Evolutionary conservation across 2,797 vertebrate species (phyloP).

Genomic region (Otolemur crassicaudatus): DNA sequence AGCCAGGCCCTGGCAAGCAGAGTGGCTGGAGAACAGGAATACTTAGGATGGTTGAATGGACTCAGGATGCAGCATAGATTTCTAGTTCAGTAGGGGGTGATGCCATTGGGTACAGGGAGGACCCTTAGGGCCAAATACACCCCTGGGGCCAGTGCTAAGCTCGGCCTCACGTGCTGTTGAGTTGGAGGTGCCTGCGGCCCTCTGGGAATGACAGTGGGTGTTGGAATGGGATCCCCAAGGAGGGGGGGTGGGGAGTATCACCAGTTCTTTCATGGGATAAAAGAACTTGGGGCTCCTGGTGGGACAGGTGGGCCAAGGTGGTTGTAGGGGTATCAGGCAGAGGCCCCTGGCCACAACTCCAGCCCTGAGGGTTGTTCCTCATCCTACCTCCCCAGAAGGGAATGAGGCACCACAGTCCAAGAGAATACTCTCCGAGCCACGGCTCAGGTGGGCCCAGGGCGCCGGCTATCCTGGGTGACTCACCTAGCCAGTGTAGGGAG

Average conservation of each 20-base stretch:
- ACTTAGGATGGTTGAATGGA: fast-evolving
- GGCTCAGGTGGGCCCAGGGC: background rate
- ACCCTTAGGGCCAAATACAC: too few relatives aligned
- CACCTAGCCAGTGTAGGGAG: background rate
- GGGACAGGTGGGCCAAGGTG: too few relatives aligned
- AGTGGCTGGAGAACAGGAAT: fast-evolving
- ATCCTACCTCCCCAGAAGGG: background rate
- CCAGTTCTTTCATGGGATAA: fast-evolving
- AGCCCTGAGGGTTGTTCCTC: background rate
- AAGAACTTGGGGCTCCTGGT: background rate
- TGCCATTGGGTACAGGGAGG: background rate
- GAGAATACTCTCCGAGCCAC: background rate
- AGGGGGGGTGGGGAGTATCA: background rate
- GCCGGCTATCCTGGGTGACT: background rate
- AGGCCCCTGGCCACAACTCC: background rate
- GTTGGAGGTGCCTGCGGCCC: background rate
- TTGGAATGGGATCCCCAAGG: background rate
- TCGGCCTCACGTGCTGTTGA: too few relatives aligned
- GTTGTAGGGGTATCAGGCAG: background rate
- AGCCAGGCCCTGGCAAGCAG: background rate
- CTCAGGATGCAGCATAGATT: background rate
- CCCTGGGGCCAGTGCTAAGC: background rate
- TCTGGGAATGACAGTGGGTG: fast-evolving
- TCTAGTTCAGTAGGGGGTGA: background rate
- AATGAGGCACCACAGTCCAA: background rate